Conservation (phyloP, 2,888 invertebrate species). For the Ryuthela nishihirai region DNA sequence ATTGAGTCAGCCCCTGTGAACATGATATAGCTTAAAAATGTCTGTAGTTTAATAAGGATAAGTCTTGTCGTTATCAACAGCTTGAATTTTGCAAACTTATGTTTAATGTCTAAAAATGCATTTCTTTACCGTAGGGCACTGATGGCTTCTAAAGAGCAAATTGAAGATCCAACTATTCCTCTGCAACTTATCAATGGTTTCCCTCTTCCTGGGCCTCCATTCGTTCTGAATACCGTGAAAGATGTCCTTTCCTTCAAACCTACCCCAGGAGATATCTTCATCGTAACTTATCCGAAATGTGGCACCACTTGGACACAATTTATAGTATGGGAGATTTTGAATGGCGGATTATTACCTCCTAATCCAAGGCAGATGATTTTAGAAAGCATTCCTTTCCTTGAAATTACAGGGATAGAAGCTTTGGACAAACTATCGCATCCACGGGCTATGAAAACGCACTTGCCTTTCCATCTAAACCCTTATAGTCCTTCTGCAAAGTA, state of each 20-base stretch:
- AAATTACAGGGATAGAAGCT: constrained; percentile 9
- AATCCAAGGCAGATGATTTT: constrained; percentile 26
- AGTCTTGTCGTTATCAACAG: too few species aligned
- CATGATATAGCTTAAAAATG: too few species aligned
- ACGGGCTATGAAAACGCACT: constrained; percentile 31
- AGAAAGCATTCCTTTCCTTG: constrained; percentile 30
- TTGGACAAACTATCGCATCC: constrained; percentile 15
- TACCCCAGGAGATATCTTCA: constrained; percentile 19
- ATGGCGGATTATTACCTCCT: constrained; percentile 28
- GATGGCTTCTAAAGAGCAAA: too few species aligned
- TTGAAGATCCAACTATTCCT: too few species aligned
- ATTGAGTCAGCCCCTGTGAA: too few species aligned
- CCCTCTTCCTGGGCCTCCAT: constrained; percentile 5
- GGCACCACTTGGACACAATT: constrained; percentile 39
- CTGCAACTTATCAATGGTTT: constrained; percentile 6
- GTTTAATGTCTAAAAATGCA: too few species aligned
- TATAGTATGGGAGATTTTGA: constrained; percentile 34
- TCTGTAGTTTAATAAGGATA: too few species aligned
- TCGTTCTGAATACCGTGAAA: neutral
- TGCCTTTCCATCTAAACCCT: constrained; percentile 30
- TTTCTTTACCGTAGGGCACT: too few species aligned
- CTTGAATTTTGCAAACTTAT: too few species aligned
- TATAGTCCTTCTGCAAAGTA: constrained; percentile 33
- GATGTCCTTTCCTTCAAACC: constrained; percentile 15
- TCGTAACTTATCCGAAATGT: constrained; percentile 38